A percentile compares a stretch with the other conserved stretches of the same genome.
Evolutionary conservation across 2,113 vertebrate genomes (phyloP).

Genomic region (Podiceps cristatus): DNA sequence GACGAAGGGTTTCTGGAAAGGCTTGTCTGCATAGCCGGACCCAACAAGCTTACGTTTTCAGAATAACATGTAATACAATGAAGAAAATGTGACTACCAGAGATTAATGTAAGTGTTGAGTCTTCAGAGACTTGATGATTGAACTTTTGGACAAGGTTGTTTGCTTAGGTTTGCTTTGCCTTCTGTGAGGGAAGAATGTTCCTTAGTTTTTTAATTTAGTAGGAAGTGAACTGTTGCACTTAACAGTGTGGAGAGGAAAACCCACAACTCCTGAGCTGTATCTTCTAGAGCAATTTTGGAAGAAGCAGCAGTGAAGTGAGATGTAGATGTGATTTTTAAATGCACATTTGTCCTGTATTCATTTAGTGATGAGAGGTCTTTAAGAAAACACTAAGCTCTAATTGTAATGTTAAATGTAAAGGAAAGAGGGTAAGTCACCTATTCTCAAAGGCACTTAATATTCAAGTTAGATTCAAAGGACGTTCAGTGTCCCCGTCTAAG

Average conservation of each 20-base stretch:
- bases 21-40: neutral
- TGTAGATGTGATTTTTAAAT: neutral
- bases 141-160: neutral
- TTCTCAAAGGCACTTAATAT: constrained; percentile 1
- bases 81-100: neutral
- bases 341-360: neutral
- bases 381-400: too few relatives aligned
- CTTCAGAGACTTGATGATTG: neutral
- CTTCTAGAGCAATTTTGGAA: neutral
- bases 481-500: neutral
- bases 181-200: neutral
- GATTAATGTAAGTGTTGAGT: neutral
- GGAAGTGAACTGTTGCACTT: neutral
- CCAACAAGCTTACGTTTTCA: neutral
- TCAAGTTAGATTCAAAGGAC: neutral
- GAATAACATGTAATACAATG: neutral
- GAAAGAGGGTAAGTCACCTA: neutral
- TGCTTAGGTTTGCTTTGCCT: neutral
- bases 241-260: neutral
- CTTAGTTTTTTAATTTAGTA: neutral
- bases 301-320: neutral
- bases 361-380: neutral
- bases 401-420: neutral
- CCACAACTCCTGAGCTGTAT: neutral
- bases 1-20: neutral